A percentile compares a stretch with the other conserved stretches of the same genome.
phyloP scores from a whole-genome alignment of 2,113 vertebrate genomes.

The Origma solitaria region DNA sequence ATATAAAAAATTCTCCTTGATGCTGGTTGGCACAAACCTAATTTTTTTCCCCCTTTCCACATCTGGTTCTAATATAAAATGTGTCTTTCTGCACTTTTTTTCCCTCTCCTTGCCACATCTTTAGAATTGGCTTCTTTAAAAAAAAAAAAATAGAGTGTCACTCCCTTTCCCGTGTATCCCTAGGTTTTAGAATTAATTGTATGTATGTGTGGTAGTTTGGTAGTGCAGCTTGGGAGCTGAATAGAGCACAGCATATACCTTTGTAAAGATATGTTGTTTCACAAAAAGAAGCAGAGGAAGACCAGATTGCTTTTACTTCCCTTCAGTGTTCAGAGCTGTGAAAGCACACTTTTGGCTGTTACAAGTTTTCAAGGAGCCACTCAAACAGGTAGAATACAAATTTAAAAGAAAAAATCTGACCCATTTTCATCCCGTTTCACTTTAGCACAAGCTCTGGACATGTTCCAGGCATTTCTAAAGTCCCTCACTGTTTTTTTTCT shows the following conservation, averaged over 20 bases:
- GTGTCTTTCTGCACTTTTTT: neutral
- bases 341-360: neutral
- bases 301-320: neutral
- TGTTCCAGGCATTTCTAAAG: neutral
- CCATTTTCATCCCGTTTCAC: neutral
- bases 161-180: neutral
- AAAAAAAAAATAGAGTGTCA: neutral
- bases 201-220: neutral
- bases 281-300: neutral
- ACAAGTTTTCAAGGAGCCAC: neutral
- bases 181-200: neutral
- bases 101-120: neutral
- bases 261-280: neutral
- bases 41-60: neutral
- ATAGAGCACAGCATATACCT: neutral
- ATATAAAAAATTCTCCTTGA: neutral
- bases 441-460: neutral
- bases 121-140: neutral
- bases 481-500: neutral
- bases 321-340: neutral
- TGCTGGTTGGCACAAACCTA: conserved; percentile 32
- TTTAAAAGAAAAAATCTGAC: neutral
- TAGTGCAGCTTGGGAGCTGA: neutral
- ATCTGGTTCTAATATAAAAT: conserved; percentile 52
- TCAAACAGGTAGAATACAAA: conserved; percentile 24